Evolutionary conservation across 2,888 invertebrate species (phyloP).

Genomic region (Brachyopa scutellaris): DNA sequence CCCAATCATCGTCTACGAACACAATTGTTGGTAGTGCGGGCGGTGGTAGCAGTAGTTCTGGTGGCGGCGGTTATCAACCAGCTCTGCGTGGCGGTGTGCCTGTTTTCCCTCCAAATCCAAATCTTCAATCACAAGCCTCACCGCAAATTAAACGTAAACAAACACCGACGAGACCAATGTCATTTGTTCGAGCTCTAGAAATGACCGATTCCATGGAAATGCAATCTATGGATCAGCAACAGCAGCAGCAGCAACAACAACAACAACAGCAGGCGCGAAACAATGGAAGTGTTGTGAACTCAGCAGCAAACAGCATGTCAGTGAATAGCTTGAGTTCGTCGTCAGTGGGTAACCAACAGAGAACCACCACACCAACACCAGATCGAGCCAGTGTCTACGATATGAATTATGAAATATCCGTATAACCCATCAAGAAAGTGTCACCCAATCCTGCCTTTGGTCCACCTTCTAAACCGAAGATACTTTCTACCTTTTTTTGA

Average conservation of each 20-base stretch:
- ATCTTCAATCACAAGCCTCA: slow-evolving; percentile 80
- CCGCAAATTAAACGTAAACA: slow-evolving; percentile 85
- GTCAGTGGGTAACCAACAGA: slow-evolving; percentile 79
- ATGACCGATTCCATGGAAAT: slow-evolving; percentile 95
- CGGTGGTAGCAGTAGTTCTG: slow-evolving; percentile 54
- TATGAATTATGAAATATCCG: slow-evolving; percentile 97
- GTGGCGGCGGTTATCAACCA: slow-evolving; percentile 83
- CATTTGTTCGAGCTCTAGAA: slow-evolving; percentile 93
- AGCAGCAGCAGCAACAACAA: slow-evolving; percentile 77
- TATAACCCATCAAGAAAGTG: slow-evolving; percentile 85
- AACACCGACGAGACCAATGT: slow-evolving; percentile 88
- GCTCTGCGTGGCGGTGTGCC: slow-evolving; percentile 86
- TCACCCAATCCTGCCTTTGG: slow-evolving; percentile 74
- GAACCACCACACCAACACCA: slow-evolving; percentile 86
- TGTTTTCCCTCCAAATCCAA: slow-evolving; percentile 85
- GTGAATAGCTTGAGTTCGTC: slow-evolving; percentile 58
- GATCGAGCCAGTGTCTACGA: slow-evolving; percentile 95
- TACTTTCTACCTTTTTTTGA: slow-evolving; percentile 66
- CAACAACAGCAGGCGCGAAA: slow-evolving; percentile 75
- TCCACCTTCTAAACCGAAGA: slow-evolving; percentile 59
- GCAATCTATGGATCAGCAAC: slow-evolving; percentile 82
- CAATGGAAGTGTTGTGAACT: slow-evolving; percentile 75
- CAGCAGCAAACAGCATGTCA: slow-evolving; percentile 68
- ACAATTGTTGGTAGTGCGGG: slow-evolving; percentile 72
- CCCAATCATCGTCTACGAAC: slow-evolving; percentile 64